These are phyloP conservation scores for Anorthoa munda DNA, from an alignment of 2,888 invertebrate genomes.

Conservation along the genomic window DNA sequence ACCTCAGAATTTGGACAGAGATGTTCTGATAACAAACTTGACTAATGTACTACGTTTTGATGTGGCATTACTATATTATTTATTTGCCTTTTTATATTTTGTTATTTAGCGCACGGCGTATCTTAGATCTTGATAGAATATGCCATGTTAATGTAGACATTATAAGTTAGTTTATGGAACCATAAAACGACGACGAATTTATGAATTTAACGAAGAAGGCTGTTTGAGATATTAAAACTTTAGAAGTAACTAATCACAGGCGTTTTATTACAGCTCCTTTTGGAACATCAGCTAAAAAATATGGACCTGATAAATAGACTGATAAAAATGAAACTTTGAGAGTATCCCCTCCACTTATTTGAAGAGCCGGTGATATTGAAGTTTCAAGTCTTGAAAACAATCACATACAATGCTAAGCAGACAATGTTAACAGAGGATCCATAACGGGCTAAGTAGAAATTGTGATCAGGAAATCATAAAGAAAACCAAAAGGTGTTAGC, in stretches of 20 bases:
- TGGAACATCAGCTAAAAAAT: not conserved
- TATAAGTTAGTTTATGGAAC: constrained; percentile 16
- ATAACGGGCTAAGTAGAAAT: not conserved
- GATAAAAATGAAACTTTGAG: not conserved
- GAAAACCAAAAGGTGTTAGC: not conserved
- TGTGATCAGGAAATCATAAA: not conserved
- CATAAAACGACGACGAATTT: constrained; percentile 30
- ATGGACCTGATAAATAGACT: not conserved
- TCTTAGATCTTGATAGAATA: constrained; percentile 52
- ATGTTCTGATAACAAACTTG: constrained; percentile 74
- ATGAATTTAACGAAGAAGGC: constrained; percentile 4
- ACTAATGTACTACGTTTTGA: constrained; percentile 75
- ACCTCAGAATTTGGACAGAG: constrained; percentile 75
- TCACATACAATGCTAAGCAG: not conserved
- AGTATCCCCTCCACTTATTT: not conserved
- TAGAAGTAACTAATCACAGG: constrained; percentile 16
- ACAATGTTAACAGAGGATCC: not conserved
- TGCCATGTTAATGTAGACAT: constrained; percentile 41
- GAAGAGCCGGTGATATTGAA: too few species aligned
- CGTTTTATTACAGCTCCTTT: constrained; percentile 22
- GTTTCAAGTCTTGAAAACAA: too few species aligned
- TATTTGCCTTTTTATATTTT: constrained; percentile 54
- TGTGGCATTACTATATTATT: constrained; percentile 61
- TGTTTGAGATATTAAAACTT: constrained; percentile 38
- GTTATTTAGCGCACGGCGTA: constrained; percentile 48